phyloP scores from a whole-genome alignment of 2,113 vertebrate species.

The Neotragus moschatus region DNA sequence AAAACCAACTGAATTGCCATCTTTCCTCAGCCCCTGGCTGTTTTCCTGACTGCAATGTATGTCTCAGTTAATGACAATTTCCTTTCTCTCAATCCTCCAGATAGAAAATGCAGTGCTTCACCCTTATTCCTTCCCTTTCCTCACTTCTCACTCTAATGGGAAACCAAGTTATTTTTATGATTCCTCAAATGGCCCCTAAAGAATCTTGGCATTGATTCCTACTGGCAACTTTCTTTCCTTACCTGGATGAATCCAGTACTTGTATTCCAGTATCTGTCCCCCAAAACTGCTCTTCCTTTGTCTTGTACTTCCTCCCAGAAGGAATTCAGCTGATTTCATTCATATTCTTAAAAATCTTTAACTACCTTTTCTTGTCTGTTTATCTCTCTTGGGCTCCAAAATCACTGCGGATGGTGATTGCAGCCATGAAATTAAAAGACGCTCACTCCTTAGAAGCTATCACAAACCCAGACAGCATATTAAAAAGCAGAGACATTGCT shows the following conservation, averaged over 20 bases:
- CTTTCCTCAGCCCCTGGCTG: neutral
- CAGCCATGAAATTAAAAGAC: too few relatives aligned
- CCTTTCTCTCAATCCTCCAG: neutral
- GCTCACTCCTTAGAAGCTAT: too few relatives aligned
- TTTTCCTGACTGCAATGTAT: slow-evolving; percentile 30
- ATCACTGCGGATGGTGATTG: too few relatives aligned
- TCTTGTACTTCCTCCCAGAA: neutral
- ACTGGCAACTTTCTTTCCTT: neutral
- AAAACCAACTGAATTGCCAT: neutral
- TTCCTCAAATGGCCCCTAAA: neutral
- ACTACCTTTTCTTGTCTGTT: neutral
- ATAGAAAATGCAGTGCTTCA: neutral
- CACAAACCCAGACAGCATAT: too few relatives aligned
- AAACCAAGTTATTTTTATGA: neutral
- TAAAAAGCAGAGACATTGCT: too few relatives aligned
- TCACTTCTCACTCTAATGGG: neutral
- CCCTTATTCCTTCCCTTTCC: neutral
- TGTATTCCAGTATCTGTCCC: neutral
- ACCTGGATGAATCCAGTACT: neutral
- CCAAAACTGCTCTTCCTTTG: neutral
- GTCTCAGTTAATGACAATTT: slow-evolving; percentile 7
- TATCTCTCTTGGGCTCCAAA: too few relatives aligned
- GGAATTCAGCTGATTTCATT: neutral
- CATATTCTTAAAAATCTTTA: neutral
- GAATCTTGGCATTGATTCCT: neutral